Evolutionary conservation across 2,113 vertebrate species (phyloP), one percentile per base, ranked within the genome.

Genomic region (Sula dactylatra): DNA sequence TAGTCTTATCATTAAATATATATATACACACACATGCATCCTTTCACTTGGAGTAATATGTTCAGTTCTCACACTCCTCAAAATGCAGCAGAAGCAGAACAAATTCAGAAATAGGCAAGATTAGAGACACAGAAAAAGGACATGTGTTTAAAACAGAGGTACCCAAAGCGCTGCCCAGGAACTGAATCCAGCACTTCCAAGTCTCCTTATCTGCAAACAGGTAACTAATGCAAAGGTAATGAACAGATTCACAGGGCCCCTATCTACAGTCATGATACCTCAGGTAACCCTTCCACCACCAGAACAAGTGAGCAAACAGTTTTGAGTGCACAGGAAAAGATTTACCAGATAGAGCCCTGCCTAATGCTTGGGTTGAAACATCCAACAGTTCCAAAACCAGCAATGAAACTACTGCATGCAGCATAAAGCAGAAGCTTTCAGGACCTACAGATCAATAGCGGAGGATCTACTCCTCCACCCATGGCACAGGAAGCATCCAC

Each of bases 11-110:
- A 65, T 49, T 34, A 44, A 34, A 66, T 11, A 71, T 34, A 54
- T 13, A 65, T 3, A 56, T 13, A 34, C 11, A 27, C 1, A 74
- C 5, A 58, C 6, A 52, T 9, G 9, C 13, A 17, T 9, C 0
- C 17, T 31, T 64, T 85, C n/a, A n/a, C 40, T 54, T 66, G 42
- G 32, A 52, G 16, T 64, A 76, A 10, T 36, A 61, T 6, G 11
- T n/a, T 94, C 36, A 62, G 64, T 64, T 72, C 49, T 79, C 38
- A 52, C 10, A 36, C 16, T 32, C 49, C 44, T 42, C 56, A 85
- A 76, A 76, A 70, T 13, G 27, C 32, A 85, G 56, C 36, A 54
- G 52, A 67, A 78, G 40, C n/a, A 78, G 49, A 67, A 62, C 7
- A 49, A 62, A 45, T 45, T 44, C 55, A 74, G 47, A 84, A 73